Evolutionary conservation across 2,113 vertebrate genomes (phyloP).

Genomic region (Lipophrys pholis): DNA sequence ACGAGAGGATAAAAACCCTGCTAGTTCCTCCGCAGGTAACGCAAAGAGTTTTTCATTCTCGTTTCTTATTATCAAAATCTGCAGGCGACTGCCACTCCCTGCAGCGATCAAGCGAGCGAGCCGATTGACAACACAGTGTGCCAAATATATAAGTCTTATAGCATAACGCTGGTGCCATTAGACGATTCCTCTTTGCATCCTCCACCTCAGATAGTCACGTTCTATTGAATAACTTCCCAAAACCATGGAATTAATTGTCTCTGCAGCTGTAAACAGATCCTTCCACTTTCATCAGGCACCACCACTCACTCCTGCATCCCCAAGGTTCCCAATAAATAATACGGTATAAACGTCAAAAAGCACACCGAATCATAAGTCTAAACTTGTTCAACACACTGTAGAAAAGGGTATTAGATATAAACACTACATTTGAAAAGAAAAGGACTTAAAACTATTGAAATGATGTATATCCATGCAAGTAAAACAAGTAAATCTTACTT

Average conservation of each 20-base stretch:
- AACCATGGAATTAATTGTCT: background rate
- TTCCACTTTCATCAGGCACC: background rate
- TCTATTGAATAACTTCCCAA: background rate
- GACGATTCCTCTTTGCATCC: background rate
- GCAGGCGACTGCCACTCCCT: conserved; percentile 1
- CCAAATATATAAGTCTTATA: conserved; percentile 8
- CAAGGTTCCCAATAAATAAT: background rate
- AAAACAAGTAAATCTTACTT: too few species aligned
- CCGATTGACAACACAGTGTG: too few species aligned
- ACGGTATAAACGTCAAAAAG: background rate
- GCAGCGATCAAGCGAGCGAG: too few species aligned
- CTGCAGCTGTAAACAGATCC: too few species aligned
- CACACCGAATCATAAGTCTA: background rate
- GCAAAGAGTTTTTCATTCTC: background rate
- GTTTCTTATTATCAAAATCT: background rate
- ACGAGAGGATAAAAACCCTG: background rate
- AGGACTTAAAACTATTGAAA: too few species aligned
- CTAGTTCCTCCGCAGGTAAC: background rate
- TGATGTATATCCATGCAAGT: too few species aligned
- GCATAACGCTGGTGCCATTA: conserved; percentile 6
- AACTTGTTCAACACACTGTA: conserved; percentile 4
- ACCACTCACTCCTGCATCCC: background rate
- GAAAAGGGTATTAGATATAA: too few species aligned
- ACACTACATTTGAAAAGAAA: too few species aligned
- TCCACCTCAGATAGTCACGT: background rate